These are phyloP conservation scores for Linnaemya vulpina DNA, from an alignment of 2,888 invertebrate species.

Conservation along the genomic window DNA sequence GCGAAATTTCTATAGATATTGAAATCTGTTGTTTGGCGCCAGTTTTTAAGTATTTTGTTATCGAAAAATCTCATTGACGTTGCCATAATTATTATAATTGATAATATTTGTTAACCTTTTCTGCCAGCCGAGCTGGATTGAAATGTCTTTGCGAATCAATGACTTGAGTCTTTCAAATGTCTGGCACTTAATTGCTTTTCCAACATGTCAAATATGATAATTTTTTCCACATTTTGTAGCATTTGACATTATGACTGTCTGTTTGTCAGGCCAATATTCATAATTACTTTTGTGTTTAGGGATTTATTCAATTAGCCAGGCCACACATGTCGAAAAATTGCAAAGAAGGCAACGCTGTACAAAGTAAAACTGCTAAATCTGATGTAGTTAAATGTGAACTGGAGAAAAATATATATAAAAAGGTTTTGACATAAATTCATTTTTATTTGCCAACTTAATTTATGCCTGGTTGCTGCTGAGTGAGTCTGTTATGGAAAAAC, in stretches of 20 bases:
- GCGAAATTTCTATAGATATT: no score
- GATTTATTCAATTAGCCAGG: constrained; percentile 9
- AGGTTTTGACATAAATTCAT: constrained; percentile 22
- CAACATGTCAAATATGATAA: constrained; percentile 36
- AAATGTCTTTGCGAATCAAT: no score
- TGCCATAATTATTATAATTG: no score
- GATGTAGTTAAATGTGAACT: constrained; percentile 10
- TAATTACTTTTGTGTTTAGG: constrained; percentile 63
- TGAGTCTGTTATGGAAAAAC: no score
- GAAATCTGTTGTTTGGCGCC: no score
- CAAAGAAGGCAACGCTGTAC: neutral
- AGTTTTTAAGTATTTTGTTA: no score
- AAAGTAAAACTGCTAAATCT: neutral
- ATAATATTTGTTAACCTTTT: neutral
- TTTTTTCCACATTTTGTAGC: neutral
- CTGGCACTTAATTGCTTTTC: constrained; percentile 58
- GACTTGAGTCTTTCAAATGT: constrained; percentile 14
- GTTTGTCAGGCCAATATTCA: constrained; percentile 29
- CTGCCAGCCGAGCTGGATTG: no score
- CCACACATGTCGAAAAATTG: constrained; percentile 18
- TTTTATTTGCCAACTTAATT: constrained; percentile 33
- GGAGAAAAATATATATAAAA: neutral
- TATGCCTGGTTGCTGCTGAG: constrained; percentile 11
- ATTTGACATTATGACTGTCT: neutral
- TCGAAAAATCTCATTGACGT: no score